phyloP scores from a whole-genome alignment of 2,113 vertebrate genomes.

The Zosterops japonicus region DNA sequence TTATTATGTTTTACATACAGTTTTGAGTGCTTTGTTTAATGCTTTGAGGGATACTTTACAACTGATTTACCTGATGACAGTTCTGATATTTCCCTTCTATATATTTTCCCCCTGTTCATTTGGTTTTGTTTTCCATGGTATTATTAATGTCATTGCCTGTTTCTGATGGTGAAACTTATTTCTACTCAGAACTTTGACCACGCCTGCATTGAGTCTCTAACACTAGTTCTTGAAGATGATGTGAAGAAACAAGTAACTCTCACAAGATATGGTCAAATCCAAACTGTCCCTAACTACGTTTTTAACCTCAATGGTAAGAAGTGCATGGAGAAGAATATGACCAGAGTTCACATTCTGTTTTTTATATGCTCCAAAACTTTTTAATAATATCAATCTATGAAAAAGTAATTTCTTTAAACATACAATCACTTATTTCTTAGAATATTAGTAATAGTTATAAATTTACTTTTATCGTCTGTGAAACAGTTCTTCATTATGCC shows the following conservation, averaged over 20 bases:
- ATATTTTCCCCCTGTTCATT: rapidly evolving
- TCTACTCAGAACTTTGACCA: constrained; percentile 82
- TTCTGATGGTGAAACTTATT: constrained; percentile 9
- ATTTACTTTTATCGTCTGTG: background rate
- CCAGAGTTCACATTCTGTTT: background rate
- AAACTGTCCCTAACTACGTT: constrained; percentile 82
- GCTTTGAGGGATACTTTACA: background rate
- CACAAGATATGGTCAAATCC: constrained; percentile 86
- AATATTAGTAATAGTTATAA: background rate
- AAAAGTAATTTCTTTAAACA: background rate
- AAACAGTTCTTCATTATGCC: background rate
- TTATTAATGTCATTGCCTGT: background rate
- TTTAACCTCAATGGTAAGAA: constrained; percentile 86
- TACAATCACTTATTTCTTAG: background rate
- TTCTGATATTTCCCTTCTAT: background rate
- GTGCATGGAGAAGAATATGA: background rate
- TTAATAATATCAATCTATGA: background rate
- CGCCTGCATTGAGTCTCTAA: constrained; percentile 91
- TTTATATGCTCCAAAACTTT: background rate
- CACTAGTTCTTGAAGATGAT: constrained; percentile 91
- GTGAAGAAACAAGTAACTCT: constrained; percentile 89
- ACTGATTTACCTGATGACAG: background rate
- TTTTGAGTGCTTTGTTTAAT: background rate
- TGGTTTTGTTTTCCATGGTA: background rate
- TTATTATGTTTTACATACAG: background rate